A percentile compares a stretch with the other conserved stretches of the same genome.
phyloP scores from a whole-genome alignment of 2,888 invertebrate species.

The Protonemura montana region DNA sequence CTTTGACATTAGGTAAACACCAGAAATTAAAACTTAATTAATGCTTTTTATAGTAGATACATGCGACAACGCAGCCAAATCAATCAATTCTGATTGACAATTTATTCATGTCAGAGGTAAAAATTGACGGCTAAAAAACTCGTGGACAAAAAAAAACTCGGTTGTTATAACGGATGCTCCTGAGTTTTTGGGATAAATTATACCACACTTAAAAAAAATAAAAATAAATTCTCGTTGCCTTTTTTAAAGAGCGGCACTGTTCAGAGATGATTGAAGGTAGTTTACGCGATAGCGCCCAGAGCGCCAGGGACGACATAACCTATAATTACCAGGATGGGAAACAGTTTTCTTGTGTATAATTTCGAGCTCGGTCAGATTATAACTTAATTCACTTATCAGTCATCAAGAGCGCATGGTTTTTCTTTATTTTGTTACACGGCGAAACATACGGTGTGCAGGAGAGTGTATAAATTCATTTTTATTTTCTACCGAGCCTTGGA shows the following conservation, averaged over 20 bases:
- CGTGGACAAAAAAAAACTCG: too few species aligned
- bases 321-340: slow-evolving; percentile 43
- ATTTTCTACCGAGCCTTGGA: not conserved
- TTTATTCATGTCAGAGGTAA: too few species aligned
- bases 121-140: too few species aligned
- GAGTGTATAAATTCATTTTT: slow-evolving; percentile 3
- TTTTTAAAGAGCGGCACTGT: not conserved
- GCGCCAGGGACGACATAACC: slow-evolving; percentile 37
- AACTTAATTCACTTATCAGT: slow-evolving; percentile 49
- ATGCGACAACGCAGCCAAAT: too few species aligned
- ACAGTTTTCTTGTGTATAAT: slow-evolving; percentile 45
- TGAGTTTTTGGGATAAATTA: too few species aligned
- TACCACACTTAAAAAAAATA: too few species aligned
- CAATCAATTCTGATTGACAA: too few species aligned
- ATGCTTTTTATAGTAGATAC: too few species aligned
- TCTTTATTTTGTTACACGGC: slow-evolving; percentile 15
- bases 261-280: slow-evolving; percentile 31
- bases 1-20: too few species aligned
- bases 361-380: slow-evolving; percentile 44
- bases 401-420: slow-evolving; percentile 4
- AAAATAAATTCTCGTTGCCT: not conserved
- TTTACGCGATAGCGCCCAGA: slow-evolving; percentile 25
- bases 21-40: too few species aligned
- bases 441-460: not conserved
- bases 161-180: too few species aligned